These are phyloP conservation scores for Scrobipalpa atriplicella DNA, from an alignment of 2,888 invertebrate species.

Conservation along the genomic window DNA sequence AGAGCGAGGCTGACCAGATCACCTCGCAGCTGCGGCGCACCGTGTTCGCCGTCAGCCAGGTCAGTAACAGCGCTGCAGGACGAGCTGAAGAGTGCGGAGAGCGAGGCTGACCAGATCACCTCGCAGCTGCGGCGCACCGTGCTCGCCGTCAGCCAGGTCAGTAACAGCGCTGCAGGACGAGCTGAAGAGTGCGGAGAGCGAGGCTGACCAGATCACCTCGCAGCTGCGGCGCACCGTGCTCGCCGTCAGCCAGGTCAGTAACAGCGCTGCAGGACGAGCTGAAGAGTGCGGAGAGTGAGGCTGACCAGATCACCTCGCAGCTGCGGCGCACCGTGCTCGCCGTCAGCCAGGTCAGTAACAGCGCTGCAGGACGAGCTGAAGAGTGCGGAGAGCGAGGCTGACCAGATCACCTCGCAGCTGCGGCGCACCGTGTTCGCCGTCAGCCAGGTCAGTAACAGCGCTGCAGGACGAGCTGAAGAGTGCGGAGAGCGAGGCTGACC, in stretches of 20 bases:
- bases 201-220: slow-evolving; percentile 65
- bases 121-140: slow-evolving; percentile 84
- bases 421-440: slow-evolving; percentile 56
- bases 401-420: too few species aligned
- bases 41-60: slow-evolving; percentile 75
- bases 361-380: too few species aligned
- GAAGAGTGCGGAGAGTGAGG: too few species aligned
- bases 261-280: slow-evolving; percentile 54
- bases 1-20: too few species aligned
- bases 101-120: slow-evolving; percentile 88
- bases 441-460: slow-evolving; percentile 70
- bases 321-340: too few species aligned
- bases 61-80: slow-evolving; percentile 54
- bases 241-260: slow-evolving; percentile 91
- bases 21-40: too few species aligned
- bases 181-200: too few species aligned
- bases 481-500: too few species aligned
- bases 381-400: too few species aligned
- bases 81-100: slow-evolving; percentile 43
- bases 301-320: too few species aligned
- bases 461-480: too few species aligned
- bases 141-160: slow-evolving; percentile 11
- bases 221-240: slow-evolving; percentile 91
- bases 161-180: background rate
- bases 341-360: too few species aligned